Percentiles rank a stretch among this genome's conserved stretches.
phyloP scores from a whole-genome alignment of 2,797 vertebrate genomes.

The Tragopan temminckii region DNA sequence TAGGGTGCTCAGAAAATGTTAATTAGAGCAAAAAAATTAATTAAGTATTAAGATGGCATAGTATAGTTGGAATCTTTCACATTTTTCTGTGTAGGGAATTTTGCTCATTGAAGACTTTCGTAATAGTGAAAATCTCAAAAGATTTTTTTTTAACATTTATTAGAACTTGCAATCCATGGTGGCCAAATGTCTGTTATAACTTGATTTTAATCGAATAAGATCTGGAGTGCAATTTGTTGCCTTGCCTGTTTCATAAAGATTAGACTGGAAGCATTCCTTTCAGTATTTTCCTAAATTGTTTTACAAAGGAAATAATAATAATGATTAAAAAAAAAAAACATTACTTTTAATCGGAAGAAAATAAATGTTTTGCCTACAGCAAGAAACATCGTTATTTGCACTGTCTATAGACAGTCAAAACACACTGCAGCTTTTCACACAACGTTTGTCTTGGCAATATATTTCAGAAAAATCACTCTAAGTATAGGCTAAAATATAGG shows the following conservation, averaged over 20 bases:
- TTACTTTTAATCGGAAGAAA: conserved; percentile 41
- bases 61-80: conserved; percentile 40
- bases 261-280: background rate
- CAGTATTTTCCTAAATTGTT: background rate
- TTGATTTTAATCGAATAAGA: conserved; percentile 1
- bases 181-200: conserved; percentile 21
- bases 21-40: conserved; percentile 66
- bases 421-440: background rate
- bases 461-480: background rate
- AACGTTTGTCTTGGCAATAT: background rate
- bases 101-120: conserved; percentile 21
- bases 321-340: background rate
- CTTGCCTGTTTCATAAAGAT: background rate
- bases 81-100: conserved; percentile 60
- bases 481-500: background rate
- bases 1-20: conserved; percentile 8
- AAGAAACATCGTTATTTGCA: conserved; percentile 20
- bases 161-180: conserved; percentile 48
- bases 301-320: conserved; percentile 24
- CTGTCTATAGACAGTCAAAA: background rate
- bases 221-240: background rate
- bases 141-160: conserved; percentile 29
- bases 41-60: conserved; percentile 48
- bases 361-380: conserved; percentile 49
- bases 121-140: conserved; percentile 63